phyloP scores from a whole-genome alignment of 2,797 vertebrate genomes.

The Micromesistius poutassou region DNA sequence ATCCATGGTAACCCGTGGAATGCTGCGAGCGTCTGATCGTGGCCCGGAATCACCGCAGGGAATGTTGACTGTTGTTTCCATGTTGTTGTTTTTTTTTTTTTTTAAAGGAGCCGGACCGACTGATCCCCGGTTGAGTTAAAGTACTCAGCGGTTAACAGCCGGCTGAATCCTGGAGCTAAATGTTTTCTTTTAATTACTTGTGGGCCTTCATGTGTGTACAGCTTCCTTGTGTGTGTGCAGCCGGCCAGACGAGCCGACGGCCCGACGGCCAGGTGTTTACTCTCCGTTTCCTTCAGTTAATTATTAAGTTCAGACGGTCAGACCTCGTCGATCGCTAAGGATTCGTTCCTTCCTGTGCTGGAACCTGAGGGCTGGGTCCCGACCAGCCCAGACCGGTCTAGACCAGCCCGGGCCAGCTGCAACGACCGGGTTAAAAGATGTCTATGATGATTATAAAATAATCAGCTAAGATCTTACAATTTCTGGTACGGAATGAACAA shows the following conservation, averaged over 20 bases:
- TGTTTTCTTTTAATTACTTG: not conserved
- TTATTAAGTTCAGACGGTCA: not conserved
- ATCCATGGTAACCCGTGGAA: not conserved
- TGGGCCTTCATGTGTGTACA: not conserved
- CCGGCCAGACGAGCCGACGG: not conserved
- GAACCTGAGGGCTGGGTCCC: not conserved
- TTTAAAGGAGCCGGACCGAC: not conserved
- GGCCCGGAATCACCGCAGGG: not conserved
- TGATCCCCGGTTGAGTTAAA: not conserved
- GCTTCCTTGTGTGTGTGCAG: not conserved
- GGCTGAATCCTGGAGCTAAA: not conserved
- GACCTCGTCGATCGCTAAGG: not conserved
- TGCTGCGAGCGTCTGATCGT: not conserved
- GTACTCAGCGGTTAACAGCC: not conserved
- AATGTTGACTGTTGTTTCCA: not conserved
- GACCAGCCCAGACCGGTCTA: not conserved
- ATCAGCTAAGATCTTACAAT: not conserved
- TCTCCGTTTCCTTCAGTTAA: not conserved
- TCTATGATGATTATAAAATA: not conserved
- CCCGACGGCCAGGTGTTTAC: not conserved
- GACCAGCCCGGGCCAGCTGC: not conserved
- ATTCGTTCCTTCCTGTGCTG: not conserved
- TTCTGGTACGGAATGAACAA: not conserved
- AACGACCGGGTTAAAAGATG: not conserved
- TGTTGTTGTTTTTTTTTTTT: too few species aligned